These are phyloP conservation scores for Lophotis ruficrista DNA, from an alignment of 2,113 vertebrate genomes.

Conservation along the genomic window DNA sequence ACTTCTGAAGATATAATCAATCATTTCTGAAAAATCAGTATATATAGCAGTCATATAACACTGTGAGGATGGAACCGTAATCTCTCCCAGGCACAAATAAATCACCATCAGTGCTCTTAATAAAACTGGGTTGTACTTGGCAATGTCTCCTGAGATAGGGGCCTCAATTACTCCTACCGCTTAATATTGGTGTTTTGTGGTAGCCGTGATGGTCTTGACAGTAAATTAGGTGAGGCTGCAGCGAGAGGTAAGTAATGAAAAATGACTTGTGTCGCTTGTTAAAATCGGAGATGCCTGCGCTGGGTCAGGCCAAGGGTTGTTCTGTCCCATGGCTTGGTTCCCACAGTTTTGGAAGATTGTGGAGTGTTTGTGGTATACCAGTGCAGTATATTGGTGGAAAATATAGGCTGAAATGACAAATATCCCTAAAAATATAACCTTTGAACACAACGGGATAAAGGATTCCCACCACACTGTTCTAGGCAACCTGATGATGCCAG, in stretches of 20 bases:
- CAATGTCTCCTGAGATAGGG: background rate
- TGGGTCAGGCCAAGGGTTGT: background rate
- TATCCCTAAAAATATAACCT: background rate
- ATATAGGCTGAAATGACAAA: background rate
- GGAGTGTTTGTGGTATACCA: fast-evolving
- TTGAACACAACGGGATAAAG: background rate
- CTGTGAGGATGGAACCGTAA: background rate
- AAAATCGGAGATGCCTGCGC: fast-evolving
- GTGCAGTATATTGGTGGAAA: background rate
- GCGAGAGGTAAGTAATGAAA: background rate
- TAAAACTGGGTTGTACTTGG: background rate
- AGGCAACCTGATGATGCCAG: background rate
- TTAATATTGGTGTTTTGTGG: fast-evolving
- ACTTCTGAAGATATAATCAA: background rate
- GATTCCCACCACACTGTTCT: fast-evolving
- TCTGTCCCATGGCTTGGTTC: background rate
- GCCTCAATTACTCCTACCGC: background rate
- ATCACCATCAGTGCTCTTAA: background rate
- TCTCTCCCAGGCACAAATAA: background rate
- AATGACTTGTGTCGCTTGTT: background rate
- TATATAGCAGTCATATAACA: background rate
- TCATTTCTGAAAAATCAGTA: background rate
- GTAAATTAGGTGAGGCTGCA: background rate
- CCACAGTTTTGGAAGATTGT: background rate
- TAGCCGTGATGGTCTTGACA: fast-evolving